phyloP scores from a whole-genome alignment of 2,113 vertebrate species.

The Uropsilus gracilis region DNA sequence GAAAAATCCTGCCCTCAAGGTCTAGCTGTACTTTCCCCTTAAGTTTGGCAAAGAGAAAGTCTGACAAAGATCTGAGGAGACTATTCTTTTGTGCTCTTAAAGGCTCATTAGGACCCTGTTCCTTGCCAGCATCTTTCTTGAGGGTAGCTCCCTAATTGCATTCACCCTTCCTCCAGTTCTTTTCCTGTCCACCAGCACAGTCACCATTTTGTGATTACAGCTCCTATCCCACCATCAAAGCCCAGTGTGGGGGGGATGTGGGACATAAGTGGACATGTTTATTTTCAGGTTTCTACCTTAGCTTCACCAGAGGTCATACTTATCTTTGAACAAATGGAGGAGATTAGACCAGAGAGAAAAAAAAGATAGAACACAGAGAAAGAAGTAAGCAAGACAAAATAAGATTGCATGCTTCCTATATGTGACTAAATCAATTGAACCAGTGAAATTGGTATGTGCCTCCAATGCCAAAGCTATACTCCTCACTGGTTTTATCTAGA shows the following conservation, averaged over 20 bases:
- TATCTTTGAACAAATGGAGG: not conserved
- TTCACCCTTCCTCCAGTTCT: not conserved
- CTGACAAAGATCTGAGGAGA: not conserved
- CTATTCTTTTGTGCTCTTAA: not conserved
- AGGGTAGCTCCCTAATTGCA: not conserved
- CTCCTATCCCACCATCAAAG: not conserved
- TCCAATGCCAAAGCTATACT: not conserved
- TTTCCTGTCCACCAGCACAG: not conserved
- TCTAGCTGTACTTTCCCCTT: not conserved
- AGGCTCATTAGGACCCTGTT: rapidly evolving
- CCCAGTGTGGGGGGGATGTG: not conserved
- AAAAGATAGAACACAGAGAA: not conserved
- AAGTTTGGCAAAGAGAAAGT: not conserved
- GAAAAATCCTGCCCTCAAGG: not conserved
- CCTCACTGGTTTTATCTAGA: not conserved
- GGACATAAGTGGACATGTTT: too few species aligned
- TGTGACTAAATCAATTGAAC: not conserved
- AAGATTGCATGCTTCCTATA: not conserved
- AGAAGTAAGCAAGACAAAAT: not conserved
- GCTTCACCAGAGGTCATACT: not conserved
- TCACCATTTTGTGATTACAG: not conserved
- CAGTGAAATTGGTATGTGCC: not conserved
- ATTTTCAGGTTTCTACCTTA: not conserved
- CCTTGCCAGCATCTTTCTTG: not conserved
- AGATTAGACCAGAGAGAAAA: not conserved